phyloP scores from a whole-genome alignment of 2,113 vertebrate genomes.

The Limnothrissa miodon region DNA sequence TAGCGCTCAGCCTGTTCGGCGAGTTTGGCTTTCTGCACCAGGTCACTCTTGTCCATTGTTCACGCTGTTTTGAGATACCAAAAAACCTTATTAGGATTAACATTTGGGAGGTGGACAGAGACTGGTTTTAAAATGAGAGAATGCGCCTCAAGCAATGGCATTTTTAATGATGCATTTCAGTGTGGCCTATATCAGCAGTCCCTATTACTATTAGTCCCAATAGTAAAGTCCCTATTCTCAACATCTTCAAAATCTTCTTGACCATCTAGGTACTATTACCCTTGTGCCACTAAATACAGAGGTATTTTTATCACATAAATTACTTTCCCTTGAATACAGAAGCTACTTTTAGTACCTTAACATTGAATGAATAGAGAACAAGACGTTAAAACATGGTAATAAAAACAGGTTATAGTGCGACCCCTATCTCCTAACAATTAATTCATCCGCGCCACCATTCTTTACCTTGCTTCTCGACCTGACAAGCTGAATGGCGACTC shows the following conservation, averaged over 20 bases:
- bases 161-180: background rate
- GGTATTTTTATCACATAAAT: background rate
- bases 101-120: background rate
- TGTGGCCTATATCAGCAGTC: background rate
- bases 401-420: background rate
- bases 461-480: background rate
- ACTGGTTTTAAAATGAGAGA: background rate
- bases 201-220: too few relatives aligned
- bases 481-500: conserved; percentile 9
- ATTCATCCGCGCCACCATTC: background rate
- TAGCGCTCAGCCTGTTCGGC: conserved; percentile 98
- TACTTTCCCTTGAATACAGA: background rate
- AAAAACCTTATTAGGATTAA: background rate
- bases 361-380: background rate
- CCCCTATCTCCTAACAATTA: background rate
- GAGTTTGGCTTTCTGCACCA: conserved; percentile 98
- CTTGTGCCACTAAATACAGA: background rate
- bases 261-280: background rate
- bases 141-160: background rate
- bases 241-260: background rate
- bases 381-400: background rate
- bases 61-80: conserved; percentile 60
- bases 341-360: background rate
- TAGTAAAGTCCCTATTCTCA: background rate
- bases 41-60: conserved; percentile 96